Percentiles rank a stretch among this genome's conserved stretches.
Evolutionary conservation across 2,797 vertebrate genomes (phyloP).

Genomic region (Clamator glandarius): DNA sequence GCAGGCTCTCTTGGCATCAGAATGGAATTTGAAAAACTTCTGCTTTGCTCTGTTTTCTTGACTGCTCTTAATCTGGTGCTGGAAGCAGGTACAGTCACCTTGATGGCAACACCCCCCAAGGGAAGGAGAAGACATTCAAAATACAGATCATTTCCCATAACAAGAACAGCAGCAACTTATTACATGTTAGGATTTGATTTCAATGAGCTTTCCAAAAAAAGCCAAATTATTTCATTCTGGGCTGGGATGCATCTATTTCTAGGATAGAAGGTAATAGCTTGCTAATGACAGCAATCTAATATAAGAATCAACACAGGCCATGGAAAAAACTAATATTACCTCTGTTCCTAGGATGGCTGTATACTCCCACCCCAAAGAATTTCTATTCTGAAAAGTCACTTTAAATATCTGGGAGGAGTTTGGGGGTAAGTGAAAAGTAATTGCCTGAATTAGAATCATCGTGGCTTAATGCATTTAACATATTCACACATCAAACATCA

Average conservation of each 20-base stretch:
- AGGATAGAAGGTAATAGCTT: background rate
- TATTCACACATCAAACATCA: background rate
- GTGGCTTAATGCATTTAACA: background rate
- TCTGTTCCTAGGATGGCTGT: background rate
- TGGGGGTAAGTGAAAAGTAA: conserved; percentile 3
- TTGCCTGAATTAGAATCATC: conserved; percentile 3
- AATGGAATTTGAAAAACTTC: conserved; percentile 47
- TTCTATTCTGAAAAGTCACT: conserved; percentile 5
- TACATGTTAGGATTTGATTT: background rate
- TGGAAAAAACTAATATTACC: background rate
- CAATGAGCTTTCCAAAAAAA: background rate
- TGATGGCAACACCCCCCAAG: background rate
- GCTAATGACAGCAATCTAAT: background rate
- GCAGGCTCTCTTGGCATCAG: background rate
- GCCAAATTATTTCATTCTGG: background rate
- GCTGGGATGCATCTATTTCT: background rate
- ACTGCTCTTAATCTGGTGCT: background rate
- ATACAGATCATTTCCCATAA: background rate
- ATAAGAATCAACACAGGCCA: background rate
- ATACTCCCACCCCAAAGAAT: background rate
- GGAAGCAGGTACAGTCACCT: conserved; percentile 51
- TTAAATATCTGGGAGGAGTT: background rate
- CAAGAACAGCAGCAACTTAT: background rate
- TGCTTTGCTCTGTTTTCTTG: conserved; percentile 33
- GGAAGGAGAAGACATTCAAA: background rate